Conservation (phyloP, 2,797 vertebrate species). For the Stomatorhinus walkeri region DNA sequence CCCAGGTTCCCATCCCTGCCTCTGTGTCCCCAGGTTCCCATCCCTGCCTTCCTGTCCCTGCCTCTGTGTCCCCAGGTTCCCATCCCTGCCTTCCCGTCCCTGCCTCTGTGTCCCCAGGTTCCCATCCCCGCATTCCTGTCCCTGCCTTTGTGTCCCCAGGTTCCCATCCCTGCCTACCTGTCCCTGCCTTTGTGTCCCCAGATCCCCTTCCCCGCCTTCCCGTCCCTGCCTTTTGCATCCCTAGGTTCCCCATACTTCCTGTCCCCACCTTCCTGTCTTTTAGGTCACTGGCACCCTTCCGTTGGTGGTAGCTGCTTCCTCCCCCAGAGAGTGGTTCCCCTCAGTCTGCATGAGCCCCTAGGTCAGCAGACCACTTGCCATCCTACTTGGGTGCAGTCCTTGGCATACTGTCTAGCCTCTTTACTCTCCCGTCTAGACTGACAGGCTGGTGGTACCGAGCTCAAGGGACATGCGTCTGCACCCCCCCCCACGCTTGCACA, state of each 20-base stretch:
- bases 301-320: not conserved
- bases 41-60: not conserved
- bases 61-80: not conserved
- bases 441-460: not conserved
- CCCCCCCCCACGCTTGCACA: constrained; percentile 35
- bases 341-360: not conserved
- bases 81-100: not conserved
- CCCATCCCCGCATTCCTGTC: not conserved
- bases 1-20: not conserved
- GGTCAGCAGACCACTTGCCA: not conserved
- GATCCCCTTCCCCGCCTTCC: not conserved
- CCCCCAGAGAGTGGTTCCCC: not conserved
- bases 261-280: not conserved
- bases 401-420: not conserved
- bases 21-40: not conserved
- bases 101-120: not conserved
- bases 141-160: not conserved
- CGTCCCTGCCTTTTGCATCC: not conserved
- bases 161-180: not conserved
- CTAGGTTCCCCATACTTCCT: not conserved
- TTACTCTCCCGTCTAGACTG: not conserved
- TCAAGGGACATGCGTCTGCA: not conserved
- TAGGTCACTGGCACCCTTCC: not conserved
- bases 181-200: not conserved
- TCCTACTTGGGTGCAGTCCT: not conserved